These are phyloP conservation scores for Mimas tiliae DNA, from an alignment of 2,888 invertebrate genomes.

Conservation along the genomic window DNA sequence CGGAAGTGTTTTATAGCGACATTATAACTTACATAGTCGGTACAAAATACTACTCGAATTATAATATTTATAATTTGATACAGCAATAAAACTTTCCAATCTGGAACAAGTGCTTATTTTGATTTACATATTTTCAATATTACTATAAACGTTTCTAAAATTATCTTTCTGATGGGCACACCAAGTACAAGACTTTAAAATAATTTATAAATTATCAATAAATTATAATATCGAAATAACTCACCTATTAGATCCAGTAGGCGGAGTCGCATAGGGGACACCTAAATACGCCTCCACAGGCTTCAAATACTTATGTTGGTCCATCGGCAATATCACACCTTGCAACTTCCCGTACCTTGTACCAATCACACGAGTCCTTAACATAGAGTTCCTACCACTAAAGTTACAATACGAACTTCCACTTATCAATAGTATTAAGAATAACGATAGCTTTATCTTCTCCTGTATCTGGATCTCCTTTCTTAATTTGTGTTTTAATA, in stretches of 20 bases:
- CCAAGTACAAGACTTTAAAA: neutral
- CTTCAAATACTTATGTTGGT: conserved; percentile 90
- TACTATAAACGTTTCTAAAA: too few relatives aligned
- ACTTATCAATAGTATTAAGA: conserved; percentile 64
- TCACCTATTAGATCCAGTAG: conserved; percentile 91
- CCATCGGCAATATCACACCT: conserved; percentile 91
- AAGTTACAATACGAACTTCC: conserved; percentile 71
- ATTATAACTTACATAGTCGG: too few relatives aligned
- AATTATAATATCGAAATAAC: conserved; percentile 13
- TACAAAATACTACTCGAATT: too few relatives aligned
- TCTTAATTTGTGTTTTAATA: conserved; percentile 29
- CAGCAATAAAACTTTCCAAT: too few relatives aligned
- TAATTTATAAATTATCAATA: neutral
- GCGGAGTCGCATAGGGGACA: conserved; percentile 94
- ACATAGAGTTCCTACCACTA: conserved; percentile 86
- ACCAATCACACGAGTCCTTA: conserved; percentile 91
- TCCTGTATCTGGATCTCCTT: conserved; percentile 40
- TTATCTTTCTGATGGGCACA: too few relatives aligned
- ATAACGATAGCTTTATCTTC: conserved; percentile 61
- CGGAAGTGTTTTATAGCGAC: too few relatives aligned
- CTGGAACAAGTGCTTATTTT: too few relatives aligned
- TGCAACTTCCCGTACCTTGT: conserved; percentile 94
- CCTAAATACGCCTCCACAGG: conserved; percentile 93
- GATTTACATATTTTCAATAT: too few relatives aligned
- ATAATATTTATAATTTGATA: too few relatives aligned